Evolutionary conservation across 1,140 invertebrate genomes (phyloP), one percentile per base, ranked within the genome.

Genomic region (Leptoteleia sp.): DNA sequence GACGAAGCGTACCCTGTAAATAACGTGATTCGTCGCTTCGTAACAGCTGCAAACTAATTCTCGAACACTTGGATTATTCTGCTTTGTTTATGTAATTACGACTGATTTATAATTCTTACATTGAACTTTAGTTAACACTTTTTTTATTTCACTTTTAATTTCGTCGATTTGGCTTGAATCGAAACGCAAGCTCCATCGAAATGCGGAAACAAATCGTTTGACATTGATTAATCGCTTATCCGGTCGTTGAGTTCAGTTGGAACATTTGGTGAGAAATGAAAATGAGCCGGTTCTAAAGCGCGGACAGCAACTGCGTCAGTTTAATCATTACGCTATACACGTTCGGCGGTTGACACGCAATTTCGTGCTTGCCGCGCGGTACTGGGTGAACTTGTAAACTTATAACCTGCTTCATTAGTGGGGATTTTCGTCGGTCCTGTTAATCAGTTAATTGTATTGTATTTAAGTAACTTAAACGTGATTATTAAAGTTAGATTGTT

Each of bases 401-500:
- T 71, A 61, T 61, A 65, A 64, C 22, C 17, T 70, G 65, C 40
- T 37, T 64, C 50, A 59, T 77, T 52, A 65, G 12, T 47, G 6
- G 31, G 42, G 9, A 57, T 70, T 59, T 45, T 54, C 25, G 9
- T 64, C 40, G 47, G 11, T 43, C 73, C 55, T 37, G 67, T 72
- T 62, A 54, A 61, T 73, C 61, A 3, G 55, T n/a, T 76, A 71
- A 71, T 78, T 78, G 57, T 68, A n/a, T 47, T 71, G 19, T 62
- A 68, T 64, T n/a, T 65, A 65, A 70, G 52, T 76, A 85, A 87
- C 76, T 90, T 90, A 90, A 84, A 88, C 79, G 61, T 89, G 88
- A 84, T 89, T 89, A 85, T 89, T 89, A 87, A 88, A 88, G 79
- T 86, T 88, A 84, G 87, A 86, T 88, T 88, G 87, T 85, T 89